Percentiles rank a stretch among this genome's conserved stretches.
These are phyloP conservation scores for Ptilodon capucinus DNA, from an alignment of 2,888 invertebrate species.

Conservation along the genomic window DNA sequence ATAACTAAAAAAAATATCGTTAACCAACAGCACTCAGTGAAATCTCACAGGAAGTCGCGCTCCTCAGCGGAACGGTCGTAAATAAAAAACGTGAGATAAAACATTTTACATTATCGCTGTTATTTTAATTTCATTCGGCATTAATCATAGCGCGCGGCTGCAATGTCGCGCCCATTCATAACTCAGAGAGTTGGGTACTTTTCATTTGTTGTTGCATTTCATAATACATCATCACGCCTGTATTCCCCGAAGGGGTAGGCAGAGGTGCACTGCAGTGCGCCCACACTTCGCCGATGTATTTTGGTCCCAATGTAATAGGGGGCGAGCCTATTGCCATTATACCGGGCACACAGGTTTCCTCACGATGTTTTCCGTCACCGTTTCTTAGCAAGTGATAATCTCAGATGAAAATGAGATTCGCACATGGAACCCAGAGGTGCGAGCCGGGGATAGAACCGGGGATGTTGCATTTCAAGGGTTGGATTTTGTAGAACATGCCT, in stretches of 20 bases:
- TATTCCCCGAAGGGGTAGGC: too few relatives aligned
- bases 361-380: too few relatives aligned
- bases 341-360: too few relatives aligned
- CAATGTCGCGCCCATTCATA: conserved; percentile 52
- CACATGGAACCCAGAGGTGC: too few relatives aligned
- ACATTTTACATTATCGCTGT: conserved; percentile 71
- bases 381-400: too few relatives aligned
- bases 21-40: conserved; percentile 8
- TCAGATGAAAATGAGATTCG: too few relatives aligned
- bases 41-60: conserved; percentile 31
- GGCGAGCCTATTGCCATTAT: too few relatives aligned
- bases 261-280: too few relatives aligned
- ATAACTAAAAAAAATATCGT: not conserved
- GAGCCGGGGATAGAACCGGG: too few relatives aligned
- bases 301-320: too few relatives aligned
- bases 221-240: too few relatives aligned
- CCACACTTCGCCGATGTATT: too few relatives aligned
- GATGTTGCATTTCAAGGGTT: conserved; percentile 53
- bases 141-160: conserved; percentile 64
- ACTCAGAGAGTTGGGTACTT: conserved; percentile 46
- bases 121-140: conserved; percentile 75
- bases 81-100: conserved; percentile 68
- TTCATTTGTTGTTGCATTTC: conserved; percentile 54
- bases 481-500: conserved; percentile 1
- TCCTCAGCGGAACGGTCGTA: conserved; percentile 47